Percentiles rank a stretch among this genome's conserved stretches.
Evolutionary conservation across 2,113 vertebrate species (phyloP).

Genomic region (Caretta caretta): DNA sequence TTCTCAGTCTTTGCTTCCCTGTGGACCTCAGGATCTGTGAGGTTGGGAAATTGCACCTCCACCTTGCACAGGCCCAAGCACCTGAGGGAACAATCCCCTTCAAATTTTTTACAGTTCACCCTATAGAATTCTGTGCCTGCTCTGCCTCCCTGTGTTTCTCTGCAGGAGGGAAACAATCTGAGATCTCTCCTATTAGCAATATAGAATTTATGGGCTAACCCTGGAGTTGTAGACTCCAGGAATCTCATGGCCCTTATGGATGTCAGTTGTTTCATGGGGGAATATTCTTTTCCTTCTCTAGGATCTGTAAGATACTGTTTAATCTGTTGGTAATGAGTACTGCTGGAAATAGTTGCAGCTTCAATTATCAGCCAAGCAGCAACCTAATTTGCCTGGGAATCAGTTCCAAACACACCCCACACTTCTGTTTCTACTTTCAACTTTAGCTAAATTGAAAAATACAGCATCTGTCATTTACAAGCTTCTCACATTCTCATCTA

Average conservation of each 20-base stretch:
- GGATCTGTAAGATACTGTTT: not conserved
- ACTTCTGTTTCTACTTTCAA: slow-evolving; percentile 7
- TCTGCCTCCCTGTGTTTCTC: not conserved
- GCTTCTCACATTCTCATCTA: not conserved
- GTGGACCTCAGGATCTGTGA: not conserved
- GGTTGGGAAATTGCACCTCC: not conserved
- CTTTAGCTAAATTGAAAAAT: not conserved
- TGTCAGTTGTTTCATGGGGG: not conserved
- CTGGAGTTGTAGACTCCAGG: not conserved
- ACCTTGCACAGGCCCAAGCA: not conserved
- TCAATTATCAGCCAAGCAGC: not conserved
- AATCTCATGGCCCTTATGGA: not conserved
- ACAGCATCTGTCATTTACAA: not conserved
- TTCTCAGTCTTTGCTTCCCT: not conserved
- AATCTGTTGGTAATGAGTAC: not conserved
- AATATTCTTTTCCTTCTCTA: not conserved
- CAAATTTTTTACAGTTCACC: not conserved
- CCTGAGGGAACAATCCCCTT: not conserved
- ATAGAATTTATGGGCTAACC: not conserved
- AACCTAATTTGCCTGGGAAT: slow-evolving; percentile 22
- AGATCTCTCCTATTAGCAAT: not conserved
- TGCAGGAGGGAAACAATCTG: not conserved
- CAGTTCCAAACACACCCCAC: not conserved
- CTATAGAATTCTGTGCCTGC: not conserved
- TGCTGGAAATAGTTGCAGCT: slow-evolving; percentile 8